Evolutionary conservation across 2,888 invertebrate species (phyloP).

Genomic region (Eudemis profundana): DNA sequence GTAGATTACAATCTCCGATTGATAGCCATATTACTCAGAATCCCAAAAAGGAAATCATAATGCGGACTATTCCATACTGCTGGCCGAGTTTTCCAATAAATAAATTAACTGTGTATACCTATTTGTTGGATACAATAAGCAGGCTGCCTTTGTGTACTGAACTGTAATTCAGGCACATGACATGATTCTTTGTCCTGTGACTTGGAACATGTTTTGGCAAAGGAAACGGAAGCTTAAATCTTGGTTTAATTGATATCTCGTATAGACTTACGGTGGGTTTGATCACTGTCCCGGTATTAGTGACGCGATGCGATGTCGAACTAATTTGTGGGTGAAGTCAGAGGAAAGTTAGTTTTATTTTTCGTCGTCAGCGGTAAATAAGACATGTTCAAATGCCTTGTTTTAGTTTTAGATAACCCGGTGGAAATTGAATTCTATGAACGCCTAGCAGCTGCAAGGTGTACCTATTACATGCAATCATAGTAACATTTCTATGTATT

Average conservation of each 20-base stretch:
- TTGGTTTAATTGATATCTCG: conserved; percentile 2
- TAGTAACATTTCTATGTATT: no score
- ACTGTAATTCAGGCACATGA: neutral
- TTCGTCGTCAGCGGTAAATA: no score
- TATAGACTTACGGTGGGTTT: neutral
- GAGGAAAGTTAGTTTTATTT: no score
- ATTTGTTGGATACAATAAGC: conserved; percentile 1
- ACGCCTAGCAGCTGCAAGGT: no score
- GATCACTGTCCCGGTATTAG: neutral
- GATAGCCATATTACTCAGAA: conserved; percentile 22
- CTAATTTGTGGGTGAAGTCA: no score
- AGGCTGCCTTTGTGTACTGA: neutral
- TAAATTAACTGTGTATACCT: conserved; percentile 26
- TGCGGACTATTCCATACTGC: conserved; percentile 17
- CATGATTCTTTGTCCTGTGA: conserved; percentile 15
- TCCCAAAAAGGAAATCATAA: conserved; percentile 33
- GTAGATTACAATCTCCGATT: conserved; percentile 26
- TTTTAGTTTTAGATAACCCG: no score
- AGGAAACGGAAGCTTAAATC: conserved; percentile 14
- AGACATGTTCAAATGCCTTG: no score
- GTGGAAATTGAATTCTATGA: no score
- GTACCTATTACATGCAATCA: no score
- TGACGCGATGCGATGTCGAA: no score
- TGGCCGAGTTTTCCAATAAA: conserved; percentile 21
- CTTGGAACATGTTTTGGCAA: conserved; percentile 25